Percentiles rank a stretch among this genome's conserved stretches.
These are phyloP conservation scores for Lymantria monacha DNA, from an alignment of 2,888 invertebrate genomes.

Conservation along the genomic window DNA sequence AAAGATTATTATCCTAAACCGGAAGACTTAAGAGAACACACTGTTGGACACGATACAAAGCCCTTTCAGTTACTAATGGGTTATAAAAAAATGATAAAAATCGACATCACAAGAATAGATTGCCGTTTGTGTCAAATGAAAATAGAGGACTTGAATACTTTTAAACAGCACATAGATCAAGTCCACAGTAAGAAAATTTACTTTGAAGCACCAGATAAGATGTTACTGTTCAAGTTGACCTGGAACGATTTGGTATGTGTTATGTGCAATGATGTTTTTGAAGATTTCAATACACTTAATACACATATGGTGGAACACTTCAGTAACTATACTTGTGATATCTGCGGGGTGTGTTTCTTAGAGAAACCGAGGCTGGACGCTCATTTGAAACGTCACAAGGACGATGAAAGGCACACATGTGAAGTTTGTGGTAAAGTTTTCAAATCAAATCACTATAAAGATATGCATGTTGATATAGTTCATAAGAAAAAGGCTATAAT, in stretches of 20 bases:
- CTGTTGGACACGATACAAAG: constrained; percentile 65
- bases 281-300: constrained; percentile 67
- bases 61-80: constrained; percentile 71
- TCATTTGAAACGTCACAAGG: constrained; percentile 70
- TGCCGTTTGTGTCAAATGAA: constrained; percentile 61
- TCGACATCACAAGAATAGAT: constrained; percentile 70
- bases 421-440: constrained; percentile 75
- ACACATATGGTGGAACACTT: constrained; percentile 74
- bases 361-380: constrained; percentile 74
- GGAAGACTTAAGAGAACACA: constrained; percentile 69
- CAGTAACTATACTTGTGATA: constrained; percentile 70
- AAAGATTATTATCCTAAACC: constrained; percentile 73
- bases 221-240: constrained; percentile 60
- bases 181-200: constrained; percentile 70
- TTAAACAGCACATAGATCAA: constrained; percentile 66
- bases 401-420: constrained; percentile 78
- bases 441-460: constrained; percentile 71
- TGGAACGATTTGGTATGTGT: constrained; percentile 74
- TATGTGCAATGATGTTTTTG: constrained; percentile 69
- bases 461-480: constrained; percentile 73
- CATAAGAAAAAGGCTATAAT: constrained; percentile 73
- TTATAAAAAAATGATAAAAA: constrained; percentile 72
- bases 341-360: constrained; percentile 73
- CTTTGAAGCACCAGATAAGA: constrained; percentile 69
- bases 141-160: constrained; percentile 59